Base-by-base conservation (phyloP, 64 coral and sea anemone genomes). In the Montipora capricornis region DNA sequence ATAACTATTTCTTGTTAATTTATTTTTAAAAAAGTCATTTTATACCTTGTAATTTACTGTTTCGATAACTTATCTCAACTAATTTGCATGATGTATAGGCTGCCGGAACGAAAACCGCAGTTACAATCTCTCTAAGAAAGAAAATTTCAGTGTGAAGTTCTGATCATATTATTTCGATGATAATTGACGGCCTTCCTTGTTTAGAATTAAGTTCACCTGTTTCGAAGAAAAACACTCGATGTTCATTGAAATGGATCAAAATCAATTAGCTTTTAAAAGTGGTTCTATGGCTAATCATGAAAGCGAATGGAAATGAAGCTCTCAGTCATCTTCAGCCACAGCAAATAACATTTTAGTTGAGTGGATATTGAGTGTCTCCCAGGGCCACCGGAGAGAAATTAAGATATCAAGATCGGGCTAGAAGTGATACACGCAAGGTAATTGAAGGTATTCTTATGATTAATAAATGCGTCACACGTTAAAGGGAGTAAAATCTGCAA, bases 241-340 rank as follows among this genome's bases (percentile, higher is more conserved):
- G 19, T 17, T 84, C 61, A 48, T 84, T 47, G 68, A 68, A 22
- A 68, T 84, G 19, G 26, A 84, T 47, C 11, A 71, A n/a, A 86
- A 19, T 86, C 82, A 86, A 86, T 86, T 86, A 86, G 48, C 82
- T 64, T 24, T 19, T 13, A 15, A 69, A 12, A 49, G 16, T 49
- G 5, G 46, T 50, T 14, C 3, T 49, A 16, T 19, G 12, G 46
- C 5, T 5, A 6, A 12, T 73, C 37, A 76, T 76, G 4, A 49
- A 78, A 78, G 49, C 49, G 46, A 2, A 47, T 78, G 16, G 76
- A 13, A 6, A 50, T 52, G 46, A 3, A 20, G 20, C n/a, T 73
- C 13, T 64, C 8, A 14, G 60, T 55, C 9, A 5, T 10, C 52
- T 10, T 7, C 9, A 7, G 52, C 52, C 52, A 10, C 61, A 64